Evolutionary conservation across 2,888 invertebrate genomes (phyloP).

Genomic region (Lapara coniferarum): DNA sequence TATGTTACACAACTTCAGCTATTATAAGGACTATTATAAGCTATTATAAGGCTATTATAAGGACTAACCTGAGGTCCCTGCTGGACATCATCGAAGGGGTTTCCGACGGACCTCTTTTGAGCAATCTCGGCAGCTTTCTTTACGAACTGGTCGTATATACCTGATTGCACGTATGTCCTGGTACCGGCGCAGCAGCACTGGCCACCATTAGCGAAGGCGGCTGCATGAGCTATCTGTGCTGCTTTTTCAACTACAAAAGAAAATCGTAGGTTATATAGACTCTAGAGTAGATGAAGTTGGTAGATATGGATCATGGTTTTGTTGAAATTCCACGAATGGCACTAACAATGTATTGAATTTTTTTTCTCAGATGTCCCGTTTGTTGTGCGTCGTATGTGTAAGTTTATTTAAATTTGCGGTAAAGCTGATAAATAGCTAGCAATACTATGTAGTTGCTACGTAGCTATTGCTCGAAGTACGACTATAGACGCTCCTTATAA

Average conservation of each 20-base stretch:
- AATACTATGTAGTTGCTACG: too few species aligned
- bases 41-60: background rate
- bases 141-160: slow-evolving; percentile 94
- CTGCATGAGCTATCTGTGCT: slow-evolving; percentile 72
- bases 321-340: too few species aligned
- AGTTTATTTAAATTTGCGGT: too few species aligned
- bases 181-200: slow-evolving; percentile 89
- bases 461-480: too few species aligned
- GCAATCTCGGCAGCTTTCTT: slow-evolving; percentile 88
- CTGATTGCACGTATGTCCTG: slow-evolving; percentile 94
- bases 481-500: too few species aligned
- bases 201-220: slow-evolving; percentile 73
- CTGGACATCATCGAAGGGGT: slow-evolving; percentile 89
- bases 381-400: too few species aligned
- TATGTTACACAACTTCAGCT: too few species aligned
- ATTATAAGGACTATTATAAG: too few species aligned
- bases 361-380: too few species aligned
- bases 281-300: background rate
- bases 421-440: too few species aligned
- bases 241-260: slow-evolving; percentile 68
- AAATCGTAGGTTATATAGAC: background rate
- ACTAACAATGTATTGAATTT: too few species aligned
- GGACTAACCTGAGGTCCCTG: slow-evolving; percentile 92
- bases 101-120: slow-evolving; percentile 88
- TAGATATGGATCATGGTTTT: too few species aligned